phyloP scores from a whole-genome alignment of 2,113 vertebrate genomes.

The Brachyhypopomus gauderio region DNA sequence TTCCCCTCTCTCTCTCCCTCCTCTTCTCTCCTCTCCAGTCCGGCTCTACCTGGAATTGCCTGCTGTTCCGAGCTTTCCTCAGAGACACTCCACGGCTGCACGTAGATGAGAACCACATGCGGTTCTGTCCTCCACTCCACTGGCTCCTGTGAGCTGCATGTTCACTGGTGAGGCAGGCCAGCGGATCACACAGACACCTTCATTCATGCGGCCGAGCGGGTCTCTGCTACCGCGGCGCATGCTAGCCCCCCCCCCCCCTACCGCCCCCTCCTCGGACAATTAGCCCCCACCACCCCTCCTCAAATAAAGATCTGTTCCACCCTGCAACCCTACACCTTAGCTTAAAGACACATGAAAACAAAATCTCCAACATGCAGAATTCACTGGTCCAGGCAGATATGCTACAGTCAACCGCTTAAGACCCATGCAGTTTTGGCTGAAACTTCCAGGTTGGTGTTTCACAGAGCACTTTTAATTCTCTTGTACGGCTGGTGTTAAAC shows the following conservation, averaged over 20 bases:
- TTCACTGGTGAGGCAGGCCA: constrained; percentile 63
- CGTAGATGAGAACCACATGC: constrained; percentile 81
- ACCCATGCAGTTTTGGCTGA: too few relatives aligned
- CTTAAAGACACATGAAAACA: background rate
- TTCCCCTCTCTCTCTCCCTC: constrained; percentile 64
- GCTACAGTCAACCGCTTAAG: background rate
- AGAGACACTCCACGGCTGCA: constrained; percentile 70
- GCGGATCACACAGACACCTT: constrained; percentile 68
- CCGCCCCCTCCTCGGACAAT: constrained; percentile 28
- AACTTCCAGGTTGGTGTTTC: too few relatives aligned
- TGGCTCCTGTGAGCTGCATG: constrained; percentile 64
- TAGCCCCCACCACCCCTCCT: constrained; percentile 3
- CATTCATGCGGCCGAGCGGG: constrained; percentile 71
- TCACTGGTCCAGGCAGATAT: background rate
- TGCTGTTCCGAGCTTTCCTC: constrained; percentile 66
- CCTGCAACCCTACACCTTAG: background rate
- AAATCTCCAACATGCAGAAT: background rate
- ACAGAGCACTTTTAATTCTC: background rate
- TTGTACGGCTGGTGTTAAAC: background rate
- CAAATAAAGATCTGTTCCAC: constrained; percentile 18
- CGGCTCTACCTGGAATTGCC: constrained; percentile 72
- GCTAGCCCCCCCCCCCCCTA: background rate
- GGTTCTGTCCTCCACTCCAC: constrained; percentile 45
- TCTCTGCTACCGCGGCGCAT: constrained; percentile 50
- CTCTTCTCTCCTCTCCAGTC: constrained; percentile 57